Percentiles rank a stretch among this genome's conserved stretches.
Conservation (phyloP, 2,888 invertebrate species). For the Pandemis corylana region DNA sequence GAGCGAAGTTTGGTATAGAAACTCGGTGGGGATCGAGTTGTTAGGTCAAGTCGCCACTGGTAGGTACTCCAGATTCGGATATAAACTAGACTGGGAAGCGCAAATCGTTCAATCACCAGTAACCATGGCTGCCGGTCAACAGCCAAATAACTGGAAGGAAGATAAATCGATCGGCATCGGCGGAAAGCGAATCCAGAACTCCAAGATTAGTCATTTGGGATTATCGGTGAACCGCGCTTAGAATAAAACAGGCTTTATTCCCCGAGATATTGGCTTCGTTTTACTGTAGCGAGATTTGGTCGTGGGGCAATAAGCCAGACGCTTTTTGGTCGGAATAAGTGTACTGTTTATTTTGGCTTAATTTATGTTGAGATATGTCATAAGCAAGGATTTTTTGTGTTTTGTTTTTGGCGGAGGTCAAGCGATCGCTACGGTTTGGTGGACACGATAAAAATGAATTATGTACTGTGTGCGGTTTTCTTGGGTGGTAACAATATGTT, state of each 20-base stretch:
- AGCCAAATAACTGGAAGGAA: conserved; percentile 70
- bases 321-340: conserved; percentile 45
- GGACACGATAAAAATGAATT: conserved; percentile 19
- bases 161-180: conserved; percentile 80
- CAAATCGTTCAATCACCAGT: conserved; percentile 48
- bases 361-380: conserved; percentile 59
- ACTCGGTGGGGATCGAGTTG: too few species aligned
- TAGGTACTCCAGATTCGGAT: not conserved
- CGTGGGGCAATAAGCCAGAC: conserved; percentile 23
- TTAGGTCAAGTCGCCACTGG: too few species aligned
- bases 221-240: conserved; percentile 49
- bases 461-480: not conserved
- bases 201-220: conserved; percentile 79
- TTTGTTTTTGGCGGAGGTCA: conserved; percentile 34
- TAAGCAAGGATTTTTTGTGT: conserved; percentile 43
- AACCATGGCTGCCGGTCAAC: conserved; percentile 67
- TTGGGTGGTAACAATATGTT: not conserved
- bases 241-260: not conserved
- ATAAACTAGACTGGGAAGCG: conserved; percentile 19
- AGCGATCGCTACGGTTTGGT: conserved; percentile 7
- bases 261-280: not conserved
- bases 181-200: conserved; percentile 51
- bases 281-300: not conserved
- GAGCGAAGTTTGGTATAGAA: too few species aligned
- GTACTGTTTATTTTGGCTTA: conserved; percentile 60